Evolutionary conservation across 64 coral and sea anemone species (phyloP).

Genomic region (Montipora efflorescens): DNA sequence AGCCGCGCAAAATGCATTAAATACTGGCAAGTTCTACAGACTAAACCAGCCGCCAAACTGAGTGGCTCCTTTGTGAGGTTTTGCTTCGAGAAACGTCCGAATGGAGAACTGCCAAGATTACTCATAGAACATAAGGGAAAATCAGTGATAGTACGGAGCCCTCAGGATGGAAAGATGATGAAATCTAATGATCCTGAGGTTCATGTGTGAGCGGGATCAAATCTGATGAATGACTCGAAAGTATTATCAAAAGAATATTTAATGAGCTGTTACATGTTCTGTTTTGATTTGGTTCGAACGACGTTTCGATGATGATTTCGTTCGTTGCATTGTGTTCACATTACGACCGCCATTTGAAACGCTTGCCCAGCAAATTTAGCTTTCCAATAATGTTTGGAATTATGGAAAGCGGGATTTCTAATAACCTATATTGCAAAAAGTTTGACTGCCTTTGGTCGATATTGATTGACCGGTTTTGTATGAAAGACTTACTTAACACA

Average conservation of each 20-base stretch:
- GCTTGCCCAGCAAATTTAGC: too few relatives aligned
- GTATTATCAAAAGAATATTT: constrained; percentile 57
- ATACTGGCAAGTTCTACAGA: constrained; percentile 90
- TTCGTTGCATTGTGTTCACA: too few relatives aligned
- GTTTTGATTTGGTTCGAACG: too few relatives aligned
- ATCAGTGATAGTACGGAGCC: constrained; percentile 86
- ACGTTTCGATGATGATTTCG: too few relatives aligned
- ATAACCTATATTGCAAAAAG: too few relatives aligned
- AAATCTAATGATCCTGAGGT: constrained; percentile 66
- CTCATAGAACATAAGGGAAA: constrained; percentile 95
- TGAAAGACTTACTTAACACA: too few relatives aligned
- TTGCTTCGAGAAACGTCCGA: constrained; percentile 85
- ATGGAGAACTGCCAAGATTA: constrained; percentile 88
- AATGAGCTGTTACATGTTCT: not conserved
- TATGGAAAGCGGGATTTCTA: too few relatives aligned
- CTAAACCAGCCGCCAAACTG: constrained; percentile 82
- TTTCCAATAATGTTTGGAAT: too few relatives aligned
- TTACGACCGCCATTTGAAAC: too few relatives aligned
- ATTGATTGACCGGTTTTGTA: too few relatives aligned
- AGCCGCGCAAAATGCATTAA: constrained; percentile 94
- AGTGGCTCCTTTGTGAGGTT: constrained; percentile 93
- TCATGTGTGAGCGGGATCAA: constrained; percentile 17
- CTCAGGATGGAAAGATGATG: not conserved
- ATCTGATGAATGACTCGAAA: not conserved
- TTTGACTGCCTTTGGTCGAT: too few relatives aligned